These are phyloP conservation scores for Ophion costatus DNA, from an alignment of 2,888 invertebrate species.

Conservation along the genomic window DNA sequence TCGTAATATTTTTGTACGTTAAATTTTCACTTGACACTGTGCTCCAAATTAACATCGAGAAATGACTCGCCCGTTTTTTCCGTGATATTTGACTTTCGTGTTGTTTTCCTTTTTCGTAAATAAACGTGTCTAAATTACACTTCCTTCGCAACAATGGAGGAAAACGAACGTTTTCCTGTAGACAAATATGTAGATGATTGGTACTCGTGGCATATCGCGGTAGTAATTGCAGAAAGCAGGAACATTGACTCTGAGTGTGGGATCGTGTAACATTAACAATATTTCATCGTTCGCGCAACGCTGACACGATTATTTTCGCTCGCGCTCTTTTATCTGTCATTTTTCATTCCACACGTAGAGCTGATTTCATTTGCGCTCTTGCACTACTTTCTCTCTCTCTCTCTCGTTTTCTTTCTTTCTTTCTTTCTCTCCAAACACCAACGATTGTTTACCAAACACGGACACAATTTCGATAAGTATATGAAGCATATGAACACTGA, in stretches of 20 bases:
- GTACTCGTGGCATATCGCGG: neutral
- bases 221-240: neutral
- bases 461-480: neutral
- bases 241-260: neutral
- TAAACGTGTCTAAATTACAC: neutral
- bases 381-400: neutral
- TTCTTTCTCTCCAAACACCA: neutral
- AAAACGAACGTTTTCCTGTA: neutral
- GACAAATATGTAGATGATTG: too few relatives aligned
- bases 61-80: too few relatives aligned
- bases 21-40: conserved; percentile 32
- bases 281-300: conserved; percentile 24
- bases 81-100: conserved; percentile 34
- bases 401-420: neutral
- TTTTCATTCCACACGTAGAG: conserved; percentile 17
- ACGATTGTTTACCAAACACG: conserved; percentile 1
- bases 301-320: conserved; percentile 40
- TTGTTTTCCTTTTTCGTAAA: conserved; percentile 37
- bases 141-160: neutral
- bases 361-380: conserved; percentile 24
- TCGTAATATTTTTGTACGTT: conserved; percentile 26
- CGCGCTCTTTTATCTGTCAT: conserved; percentile 29
- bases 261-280: conserved; percentile 17
- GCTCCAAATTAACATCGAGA: too few relatives aligned
- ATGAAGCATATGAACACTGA: neutral